A percentile compares a stretch with the other conserved stretches of the same genome.
These are phyloP conservation scores for Drosophila sturtevanti DNA, from an alignment of 1,140 invertebrate genomes.

Conservation along the genomic window DNA sequence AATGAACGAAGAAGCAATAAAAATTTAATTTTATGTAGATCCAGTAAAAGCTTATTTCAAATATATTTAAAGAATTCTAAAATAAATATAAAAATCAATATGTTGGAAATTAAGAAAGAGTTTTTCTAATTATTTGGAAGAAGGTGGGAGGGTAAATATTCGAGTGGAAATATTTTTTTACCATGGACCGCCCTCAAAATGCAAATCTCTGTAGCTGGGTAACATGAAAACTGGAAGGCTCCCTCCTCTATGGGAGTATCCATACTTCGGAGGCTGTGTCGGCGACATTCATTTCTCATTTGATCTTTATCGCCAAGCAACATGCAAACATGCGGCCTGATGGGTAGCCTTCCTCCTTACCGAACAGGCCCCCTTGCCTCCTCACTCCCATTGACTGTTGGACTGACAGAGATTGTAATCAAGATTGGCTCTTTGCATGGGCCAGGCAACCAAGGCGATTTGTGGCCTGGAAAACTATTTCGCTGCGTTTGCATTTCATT, in stretches of 20 bases:
- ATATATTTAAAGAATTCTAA: too few relatives aligned
- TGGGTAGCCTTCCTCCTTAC: conserved; percentile 21
- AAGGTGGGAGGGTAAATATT: background rate
- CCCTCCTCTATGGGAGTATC: background rate
- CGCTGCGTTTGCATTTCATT: conserved; percentile 44
- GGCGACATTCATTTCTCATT: conserved; percentile 77
- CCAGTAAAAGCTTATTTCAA: too few relatives aligned
- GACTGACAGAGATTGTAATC: conserved; percentile 68
- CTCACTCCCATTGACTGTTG: conserved; percentile 30
- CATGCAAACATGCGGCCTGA: conserved; percentile 58
- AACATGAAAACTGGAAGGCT: conserved; percentile 57
- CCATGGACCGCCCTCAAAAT: conserved; percentile 57
- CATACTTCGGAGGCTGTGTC: conserved; percentile 46
- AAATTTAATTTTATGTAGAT: too few relatives aligned
- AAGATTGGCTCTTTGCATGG: conserved; percentile 74
- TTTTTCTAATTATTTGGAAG: conserved; percentile 46
- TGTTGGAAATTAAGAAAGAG: conserved; percentile 10
- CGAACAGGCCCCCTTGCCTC: background rate
- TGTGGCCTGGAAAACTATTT: conserved; percentile 67
- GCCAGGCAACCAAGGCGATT: conserved; percentile 58
- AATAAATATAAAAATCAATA: too few relatives aligned
- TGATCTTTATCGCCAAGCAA: conserved; percentile 74
- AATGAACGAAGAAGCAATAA: too few relatives aligned
- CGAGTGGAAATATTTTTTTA: conserved; percentile 34
- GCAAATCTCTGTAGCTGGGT: conserved; percentile 48